phyloP scores from a whole-genome alignment of 2,113 vertebrate species.

The Cranoglanis bouderius region DNA sequence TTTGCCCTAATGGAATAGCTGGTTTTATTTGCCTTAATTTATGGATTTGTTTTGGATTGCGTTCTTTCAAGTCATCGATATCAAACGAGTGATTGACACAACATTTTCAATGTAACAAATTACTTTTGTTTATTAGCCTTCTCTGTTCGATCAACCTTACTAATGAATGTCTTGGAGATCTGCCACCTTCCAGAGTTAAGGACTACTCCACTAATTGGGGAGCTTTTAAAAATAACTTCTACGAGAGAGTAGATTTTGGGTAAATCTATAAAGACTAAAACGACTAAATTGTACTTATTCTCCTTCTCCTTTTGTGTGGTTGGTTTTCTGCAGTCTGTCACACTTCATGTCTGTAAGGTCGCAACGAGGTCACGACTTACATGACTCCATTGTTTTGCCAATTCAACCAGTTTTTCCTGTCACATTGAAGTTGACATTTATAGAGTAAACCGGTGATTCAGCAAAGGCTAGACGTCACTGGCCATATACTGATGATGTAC shows the following conservation, averaged over 20 bases:
- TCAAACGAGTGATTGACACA: not conserved
- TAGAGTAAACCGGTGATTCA: not conserved
- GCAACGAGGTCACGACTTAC: not conserved
- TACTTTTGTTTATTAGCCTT: not conserved
- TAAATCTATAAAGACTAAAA: not conserved
- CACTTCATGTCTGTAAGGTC: not conserved
- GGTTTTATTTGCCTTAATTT: not conserved
- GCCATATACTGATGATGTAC: not conserved
- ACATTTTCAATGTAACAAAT: not conserved
- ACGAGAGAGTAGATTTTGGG: not conserved
- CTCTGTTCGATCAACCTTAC: not conserved
- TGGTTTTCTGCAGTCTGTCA: not conserved
- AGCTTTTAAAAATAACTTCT: not conserved
- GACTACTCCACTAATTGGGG: not conserved
- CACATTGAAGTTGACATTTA: slow-evolving; percentile 18
- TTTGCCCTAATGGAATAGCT: not conserved
- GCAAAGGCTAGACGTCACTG: slow-evolving; percentile 3
- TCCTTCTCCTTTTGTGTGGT: not conserved
- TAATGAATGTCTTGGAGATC: slow-evolving; percentile 2
- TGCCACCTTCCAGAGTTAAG: not conserved
- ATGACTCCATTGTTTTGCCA: not conserved
- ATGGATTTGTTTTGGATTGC: no score
- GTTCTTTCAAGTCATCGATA: not conserved
- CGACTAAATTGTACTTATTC: not conserved
- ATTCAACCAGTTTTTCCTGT: not conserved